Evolutionary conservation across 2,113 vertebrate genomes (phyloP), one percentile per base, ranked within the genome.

Genomic region (Dissostichus mawsoni): DNA sequence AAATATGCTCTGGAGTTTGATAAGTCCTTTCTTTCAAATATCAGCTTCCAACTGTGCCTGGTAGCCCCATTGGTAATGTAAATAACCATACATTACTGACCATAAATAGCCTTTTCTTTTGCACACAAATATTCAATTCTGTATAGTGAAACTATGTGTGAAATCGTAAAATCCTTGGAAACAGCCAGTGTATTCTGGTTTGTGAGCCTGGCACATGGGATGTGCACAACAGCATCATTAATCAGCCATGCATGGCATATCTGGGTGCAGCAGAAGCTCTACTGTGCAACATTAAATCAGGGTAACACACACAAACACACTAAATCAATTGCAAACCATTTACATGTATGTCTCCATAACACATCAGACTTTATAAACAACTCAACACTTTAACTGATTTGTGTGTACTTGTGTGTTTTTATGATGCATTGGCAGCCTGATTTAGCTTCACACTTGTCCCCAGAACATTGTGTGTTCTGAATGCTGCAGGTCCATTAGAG

Each of bases 231-330:
- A 50, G 69, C 70, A 81, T 79, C 86, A 90, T 92, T 79, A 77
- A 88, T 92, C 78, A 90, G 70, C 62, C 12, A 56, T 0, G n/a
- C 76, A 56, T 83, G 83, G 56, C 87, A 84, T 92, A 83, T 90
- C 78, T 86, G 59, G 86, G 86, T 82, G 51, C 61, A 82, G 70
- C 69, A 87, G 69, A 66, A 82, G 79, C 36, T 73, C 48, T 33
- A 12, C 58, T 61, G 51, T 68, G 56, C 61, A 81, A 20, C 55
- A 77, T 75, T 69, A 78, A 87, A 78, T 69, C 62, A 80, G 41
- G 25, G 29, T 58, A 76, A 57, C 45, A 65, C 52, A 63, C 41
- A 63, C 50, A 41, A 5, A 41, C 66, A 56, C 33, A 55, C 52
- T n/a, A n/a, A 62, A 59, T 67, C 53, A 77, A 7, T 29, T 69